Evolutionary conservation across 2,797 vertebrate species (phyloP), one percentile per base, ranked within the genome.

Genomic region (Pelodytes ibericus): DNA sequence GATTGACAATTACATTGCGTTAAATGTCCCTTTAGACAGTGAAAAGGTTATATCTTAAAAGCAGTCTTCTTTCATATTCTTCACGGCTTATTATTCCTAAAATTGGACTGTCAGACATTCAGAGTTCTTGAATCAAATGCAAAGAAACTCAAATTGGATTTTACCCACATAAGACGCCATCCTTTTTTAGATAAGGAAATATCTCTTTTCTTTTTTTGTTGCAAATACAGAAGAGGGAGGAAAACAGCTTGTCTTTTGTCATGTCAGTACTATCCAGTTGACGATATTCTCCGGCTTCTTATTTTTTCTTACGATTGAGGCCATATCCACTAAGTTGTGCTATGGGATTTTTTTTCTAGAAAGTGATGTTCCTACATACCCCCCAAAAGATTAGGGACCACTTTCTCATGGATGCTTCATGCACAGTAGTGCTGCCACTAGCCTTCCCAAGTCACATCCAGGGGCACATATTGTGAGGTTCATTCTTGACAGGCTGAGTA

Each of bases 81-180:
- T 64, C 62, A 60, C 57, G 49, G 20, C 59, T 63, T 63, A 76
- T 76, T 70, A 76, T 71, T 62, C 59, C 36, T 53, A 70, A 71
- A 76, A 71, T 71, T 76, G 74, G 58, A 63, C 66, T 76, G 66
- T 64, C 74, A 71, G 74, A 64, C 33, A 44, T 69, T 70, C 47
- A 30, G 16, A 39, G 66, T 44, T 62, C 53, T 66, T 62, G 30
- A 63, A 71, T 76, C 59, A 76, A 76, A 76, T 71, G 66, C 60
- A 41, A 71, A 76, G 67, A 71, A 71, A 44, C 67, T 76, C 59
- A 75, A 76, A 76, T 76, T 76, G 74, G 74, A 76, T 76, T 76
- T 70, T 76, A 44, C 67, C 59, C 26, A 64, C 66, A 76, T 58
- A 75, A 68, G 31, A 31, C 15, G 0, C 26, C 64, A n/a, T 76